A percentile compares a stretch with the other conserved stretches of the same genome.
phyloP scores from a whole-genome alignment of 2,888 invertebrate genomes.

The Drosophila paucipuncta region DNA sequence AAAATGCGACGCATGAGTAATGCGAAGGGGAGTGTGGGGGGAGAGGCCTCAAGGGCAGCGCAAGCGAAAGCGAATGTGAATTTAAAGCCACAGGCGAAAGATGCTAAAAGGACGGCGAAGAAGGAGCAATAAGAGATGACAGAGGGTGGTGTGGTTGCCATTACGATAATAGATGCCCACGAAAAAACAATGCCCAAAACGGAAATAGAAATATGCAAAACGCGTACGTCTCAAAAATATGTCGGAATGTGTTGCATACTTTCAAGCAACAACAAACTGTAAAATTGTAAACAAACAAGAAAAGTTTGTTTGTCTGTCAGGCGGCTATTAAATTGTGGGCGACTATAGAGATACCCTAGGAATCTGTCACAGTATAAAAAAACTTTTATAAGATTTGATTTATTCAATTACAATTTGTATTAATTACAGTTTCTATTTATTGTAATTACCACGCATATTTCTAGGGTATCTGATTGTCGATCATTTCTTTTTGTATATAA shows the following conservation, averaged over 20 bases:
- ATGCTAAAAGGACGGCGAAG: background rate
- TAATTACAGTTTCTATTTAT: background rate
- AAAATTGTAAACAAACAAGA: constrained; percentile 7
- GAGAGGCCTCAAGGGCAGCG: constrained; percentile 60
- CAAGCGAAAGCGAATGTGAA: constrained; percentile 63
- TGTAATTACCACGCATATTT: background rate
- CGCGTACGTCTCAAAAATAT: constrained; percentile 32
- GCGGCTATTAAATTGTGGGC: background rate
- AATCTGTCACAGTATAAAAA: background rate
- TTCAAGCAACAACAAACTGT: constrained; percentile 43
- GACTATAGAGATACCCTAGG: background rate
- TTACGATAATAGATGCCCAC: constrained; percentile 42
- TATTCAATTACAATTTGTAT: background rate
- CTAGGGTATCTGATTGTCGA: background rate
- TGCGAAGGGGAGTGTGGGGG: constrained; percentile 23
- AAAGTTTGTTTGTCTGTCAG: background rate
- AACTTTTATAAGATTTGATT: background rate
- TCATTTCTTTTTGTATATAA: background rate
- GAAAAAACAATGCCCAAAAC: background rate
- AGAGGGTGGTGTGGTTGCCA: constrained; percentile 27
- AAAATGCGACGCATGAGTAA: constrained; percentile 62
- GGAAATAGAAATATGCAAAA: constrained; percentile 37
- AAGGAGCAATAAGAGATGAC: background rate
- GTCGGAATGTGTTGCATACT: constrained; percentile 72
- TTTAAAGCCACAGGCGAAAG: constrained; percentile 55